Evolutionary conservation across 2,888 invertebrate species (phyloP).

Genomic region (Noctua pronuba): DNA sequence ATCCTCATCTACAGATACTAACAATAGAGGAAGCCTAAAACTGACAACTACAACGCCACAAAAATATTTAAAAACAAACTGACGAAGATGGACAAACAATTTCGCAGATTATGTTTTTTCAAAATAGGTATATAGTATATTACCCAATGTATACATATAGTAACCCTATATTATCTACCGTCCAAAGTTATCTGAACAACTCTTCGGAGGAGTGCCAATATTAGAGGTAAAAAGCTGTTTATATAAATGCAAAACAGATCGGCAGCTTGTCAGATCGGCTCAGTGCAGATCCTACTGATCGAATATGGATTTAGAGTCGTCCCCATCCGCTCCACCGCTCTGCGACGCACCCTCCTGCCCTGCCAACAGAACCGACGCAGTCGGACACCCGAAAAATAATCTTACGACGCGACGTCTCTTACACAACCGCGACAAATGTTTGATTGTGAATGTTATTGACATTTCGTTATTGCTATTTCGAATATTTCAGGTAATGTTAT

Average conservation of each 20-base stretch:
- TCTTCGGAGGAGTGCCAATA: conserved; percentile 76
- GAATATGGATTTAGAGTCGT: conserved; percentile 89
- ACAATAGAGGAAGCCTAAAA: conserved; percentile 32
- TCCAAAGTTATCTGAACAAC: conserved; percentile 65
- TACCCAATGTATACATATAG: conserved; percentile 34
- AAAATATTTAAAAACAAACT: conserved; percentile 58
- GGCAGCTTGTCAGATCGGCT: conserved; percentile 90
- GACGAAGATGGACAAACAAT: conserved; percentile 58
- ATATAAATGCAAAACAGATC: conserved; percentile 91
- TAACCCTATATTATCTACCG: conserved; percentile 20
- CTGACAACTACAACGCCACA: conserved; percentile 29
- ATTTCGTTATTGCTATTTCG: conserved; percentile 41
- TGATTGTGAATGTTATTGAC: conserved; percentile 60
- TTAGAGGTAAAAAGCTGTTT: conserved; percentile 88
- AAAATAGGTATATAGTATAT: conserved; percentile 46
- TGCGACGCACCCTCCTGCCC: conserved; percentile 82
- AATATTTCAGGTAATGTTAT: conserved; percentile 30
- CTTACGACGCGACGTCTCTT: conserved; percentile 72
- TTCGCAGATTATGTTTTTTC: conserved; percentile 48
- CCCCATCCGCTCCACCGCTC: conserved; percentile 81
- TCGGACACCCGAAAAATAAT: conserved; percentile 89
- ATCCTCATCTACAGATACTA: background rate
- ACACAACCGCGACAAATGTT: conserved; percentile 72
- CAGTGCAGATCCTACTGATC: conserved; percentile 88
- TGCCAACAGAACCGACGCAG: conserved; percentile 75